Conservation (phyloP, 2,888 invertebrate genomes). For the Hirtodrosophila alboralis region DNA sequence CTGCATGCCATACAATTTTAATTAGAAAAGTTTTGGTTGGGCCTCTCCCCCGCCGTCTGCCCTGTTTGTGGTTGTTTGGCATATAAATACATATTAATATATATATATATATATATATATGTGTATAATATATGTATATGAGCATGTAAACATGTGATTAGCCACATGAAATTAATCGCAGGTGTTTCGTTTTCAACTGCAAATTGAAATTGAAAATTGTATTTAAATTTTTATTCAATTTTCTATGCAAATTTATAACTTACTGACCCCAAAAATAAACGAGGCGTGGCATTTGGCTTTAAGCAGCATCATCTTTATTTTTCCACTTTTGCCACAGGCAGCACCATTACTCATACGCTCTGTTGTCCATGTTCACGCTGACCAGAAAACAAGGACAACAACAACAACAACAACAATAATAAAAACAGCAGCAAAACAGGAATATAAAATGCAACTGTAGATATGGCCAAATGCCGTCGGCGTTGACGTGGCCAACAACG, state of each 20-base stretch:
- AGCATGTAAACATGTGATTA: constrained; percentile 11
- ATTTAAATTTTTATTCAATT: constrained; percentile 37
- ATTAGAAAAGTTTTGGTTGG: constrained; percentile 68
- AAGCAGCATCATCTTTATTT: constrained; percentile 19
- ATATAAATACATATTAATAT: constrained; percentile 23
- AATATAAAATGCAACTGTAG: constrained; percentile 36
- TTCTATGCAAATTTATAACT: constrained; percentile 27
- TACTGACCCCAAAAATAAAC: constrained; percentile 39
- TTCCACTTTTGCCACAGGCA: constrained; percentile 19
- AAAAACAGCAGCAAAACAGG: constrained; percentile 3
- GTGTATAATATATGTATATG: constrained; percentile 9
- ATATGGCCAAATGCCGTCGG: constrained; percentile 38
- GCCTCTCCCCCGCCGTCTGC: constrained; percentile 2
- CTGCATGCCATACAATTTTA: constrained; percentile 64
- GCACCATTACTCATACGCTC: constrained; percentile 51
- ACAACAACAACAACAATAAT: constrained; percentile 11
- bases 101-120: constrained; percentile 4
- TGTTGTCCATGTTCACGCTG: constrained; percentile 25
- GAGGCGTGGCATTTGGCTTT: constrained; percentile 38
- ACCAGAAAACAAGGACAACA: neutral
- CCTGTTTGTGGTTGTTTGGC: constrained; percentile 19
- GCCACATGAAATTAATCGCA: constrained; percentile 39
- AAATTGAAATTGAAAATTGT: constrained; percentile 24
- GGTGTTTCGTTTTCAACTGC: constrained; percentile 25
- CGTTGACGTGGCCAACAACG: constrained; percentile 27